phyloP scores from a whole-genome alignment of 1,140 invertebrate genomes.

The Drosophila arizonae region DNA sequence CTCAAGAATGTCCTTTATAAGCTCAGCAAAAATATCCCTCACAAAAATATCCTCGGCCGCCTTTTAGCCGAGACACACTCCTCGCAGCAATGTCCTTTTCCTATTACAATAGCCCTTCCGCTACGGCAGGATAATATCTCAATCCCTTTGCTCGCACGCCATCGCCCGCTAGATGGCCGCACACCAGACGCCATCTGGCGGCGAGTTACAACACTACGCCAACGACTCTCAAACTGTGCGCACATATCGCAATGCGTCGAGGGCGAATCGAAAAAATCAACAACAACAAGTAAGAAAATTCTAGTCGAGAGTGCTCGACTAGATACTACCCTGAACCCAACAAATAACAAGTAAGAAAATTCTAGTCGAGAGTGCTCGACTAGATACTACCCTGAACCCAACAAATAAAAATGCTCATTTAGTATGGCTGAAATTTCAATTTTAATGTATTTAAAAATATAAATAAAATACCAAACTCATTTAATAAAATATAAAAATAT shows the following conservation, averaged over 20 bases:
- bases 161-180: slow-evolving; percentile 6
- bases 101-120: neutral
- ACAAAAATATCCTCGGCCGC: neutral
- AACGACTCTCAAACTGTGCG: slow-evolving; percentile 41
- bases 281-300: no score
- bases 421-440: no score
- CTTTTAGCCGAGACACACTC: neutral
- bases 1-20: neutral
- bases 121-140: slow-evolving; percentile 6
- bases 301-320: no score
- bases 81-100: neutral
- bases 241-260: slow-evolving; percentile 9
- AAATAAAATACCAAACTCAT: no score
- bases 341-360: no score
- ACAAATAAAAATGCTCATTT: no score
- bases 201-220: neutral
- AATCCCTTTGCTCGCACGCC: no score
- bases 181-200: slow-evolving; percentile 36
- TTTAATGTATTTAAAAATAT: no score
- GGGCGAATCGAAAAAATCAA: neutral
- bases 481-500: no score
- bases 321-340: no score
- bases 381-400: no score
- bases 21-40: neutral
- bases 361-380: no score